phyloP scores from a whole-genome alignment of 1,140 invertebrate species.

The Bombyx mandarina region DNA sequence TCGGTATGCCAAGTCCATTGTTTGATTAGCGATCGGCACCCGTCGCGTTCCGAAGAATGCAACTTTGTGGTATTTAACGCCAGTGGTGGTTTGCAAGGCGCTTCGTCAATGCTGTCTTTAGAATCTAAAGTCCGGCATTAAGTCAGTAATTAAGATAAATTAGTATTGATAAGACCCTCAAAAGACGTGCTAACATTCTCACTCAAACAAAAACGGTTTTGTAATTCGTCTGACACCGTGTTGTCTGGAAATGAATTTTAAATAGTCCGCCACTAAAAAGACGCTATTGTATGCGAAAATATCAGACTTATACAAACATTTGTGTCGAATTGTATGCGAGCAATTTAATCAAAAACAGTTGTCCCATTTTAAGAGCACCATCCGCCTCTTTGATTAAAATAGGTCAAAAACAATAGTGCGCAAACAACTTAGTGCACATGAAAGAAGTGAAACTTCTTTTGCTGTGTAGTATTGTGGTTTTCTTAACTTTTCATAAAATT shows the following conservation, averaged over 20 bases:
- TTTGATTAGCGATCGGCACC: slow-evolving; percentile 49
- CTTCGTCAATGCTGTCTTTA: slow-evolving; percentile 40
- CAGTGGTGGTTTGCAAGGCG: slow-evolving; percentile 54
- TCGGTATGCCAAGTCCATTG: slow-evolving; percentile 45
- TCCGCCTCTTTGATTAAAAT: too few species aligned
- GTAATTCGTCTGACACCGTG: too few species aligned
- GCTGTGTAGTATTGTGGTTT: too few species aligned
- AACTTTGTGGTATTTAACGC: slow-evolving; percentile 50
- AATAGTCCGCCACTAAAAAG: neutral
- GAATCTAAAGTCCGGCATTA: slow-evolving; percentile 64
- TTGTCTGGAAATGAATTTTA: neutral
- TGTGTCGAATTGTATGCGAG: neutral
- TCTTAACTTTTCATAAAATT: too few species aligned
- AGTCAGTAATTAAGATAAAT: slow-evolving; percentile 66
- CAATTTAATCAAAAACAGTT: neutral
- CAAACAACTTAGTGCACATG: too few species aligned
- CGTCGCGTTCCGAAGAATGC: slow-evolving; percentile 39
- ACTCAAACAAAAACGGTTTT: slow-evolving; percentile 11
- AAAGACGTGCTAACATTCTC: slow-evolving; percentile 48
- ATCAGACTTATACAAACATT: neutral
- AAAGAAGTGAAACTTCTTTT: too few species aligned
- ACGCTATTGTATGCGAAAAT: neutral
- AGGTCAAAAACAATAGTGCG: too few species aligned
- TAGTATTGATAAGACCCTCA: slow-evolving; percentile 51
- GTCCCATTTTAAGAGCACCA: too few species aligned